Conservation (phyloP, 2,113 vertebrate genomes). For the Microtus richardsoni region DNA sequence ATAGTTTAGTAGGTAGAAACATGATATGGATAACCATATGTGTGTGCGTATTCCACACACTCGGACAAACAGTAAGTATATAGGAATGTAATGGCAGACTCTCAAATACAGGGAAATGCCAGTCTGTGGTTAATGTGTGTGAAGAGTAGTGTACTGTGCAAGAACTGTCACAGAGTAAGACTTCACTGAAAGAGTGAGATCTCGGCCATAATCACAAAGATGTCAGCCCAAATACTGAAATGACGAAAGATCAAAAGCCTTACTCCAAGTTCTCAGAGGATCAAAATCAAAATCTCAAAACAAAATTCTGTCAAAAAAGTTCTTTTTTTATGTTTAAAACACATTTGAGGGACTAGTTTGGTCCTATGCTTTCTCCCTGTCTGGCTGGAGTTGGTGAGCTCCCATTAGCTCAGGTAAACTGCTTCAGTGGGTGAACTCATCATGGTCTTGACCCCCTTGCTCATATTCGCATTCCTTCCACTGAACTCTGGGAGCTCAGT, state of each 20-base stretch:
- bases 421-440: too few relatives aligned
- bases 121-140: rapidly evolving
- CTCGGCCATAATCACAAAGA: background rate
- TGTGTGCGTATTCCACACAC: background rate
- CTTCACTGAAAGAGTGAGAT: background rate
- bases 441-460: too few relatives aligned
- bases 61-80: background rate
- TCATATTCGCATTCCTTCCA: too few relatives aligned
- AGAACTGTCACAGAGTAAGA: background rate
- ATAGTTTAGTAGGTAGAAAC: background rate
- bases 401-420: too few relatives aligned
- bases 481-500: too few relatives aligned
- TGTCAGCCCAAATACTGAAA: background rate
- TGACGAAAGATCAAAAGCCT: background rate
- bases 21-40: slow-evolving; percentile 8
- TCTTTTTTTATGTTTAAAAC: too few relatives aligned
- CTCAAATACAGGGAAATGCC: background rate
- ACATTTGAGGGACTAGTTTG: too few relatives aligned
- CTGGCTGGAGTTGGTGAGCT: too few relatives aligned
- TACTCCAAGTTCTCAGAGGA: background rate
- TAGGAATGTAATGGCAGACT: background rate
- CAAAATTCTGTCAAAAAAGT: background rate
- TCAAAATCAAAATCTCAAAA: background rate
- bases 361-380: too few relatives aligned
- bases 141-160: background rate